A percentile compares a stretch with the other conserved stretches of the same genome.
Conservation (phyloP, 2,888 invertebrate species). For the Apotomis capreana region DNA sequence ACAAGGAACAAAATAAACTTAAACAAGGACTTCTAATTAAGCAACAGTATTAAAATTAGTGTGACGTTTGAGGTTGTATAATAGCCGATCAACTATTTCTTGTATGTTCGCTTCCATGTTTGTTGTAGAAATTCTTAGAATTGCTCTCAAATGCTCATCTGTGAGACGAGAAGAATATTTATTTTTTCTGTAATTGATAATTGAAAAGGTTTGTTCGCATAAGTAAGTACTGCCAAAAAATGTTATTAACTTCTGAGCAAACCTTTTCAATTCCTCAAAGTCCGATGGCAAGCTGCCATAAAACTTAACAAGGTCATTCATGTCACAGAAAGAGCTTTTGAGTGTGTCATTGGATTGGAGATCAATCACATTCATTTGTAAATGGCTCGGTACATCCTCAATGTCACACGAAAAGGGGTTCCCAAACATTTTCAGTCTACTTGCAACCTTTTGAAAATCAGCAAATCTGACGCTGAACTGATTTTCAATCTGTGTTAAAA, state of each 20-base stretch:
- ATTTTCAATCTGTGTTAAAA: background rate
- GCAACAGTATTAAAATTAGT: slow-evolving; percentile 8
- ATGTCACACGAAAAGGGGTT: too few species aligned
- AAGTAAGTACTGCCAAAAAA: slow-evolving; percentile 39
- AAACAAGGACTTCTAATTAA: background rate
- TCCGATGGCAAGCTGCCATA: slow-evolving; percentile 41
- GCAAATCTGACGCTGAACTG: too few species aligned
- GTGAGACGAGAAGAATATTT: slow-evolving; percentile 41
- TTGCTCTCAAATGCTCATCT: slow-evolving; percentile 43
- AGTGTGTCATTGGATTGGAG: slow-evolving; percentile 15
- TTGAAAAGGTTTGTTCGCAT: slow-evolving; percentile 36
- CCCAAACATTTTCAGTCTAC: too few species aligned
- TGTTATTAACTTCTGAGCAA: slow-evolving; percentile 37
- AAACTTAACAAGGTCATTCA: slow-evolving; percentile 29
- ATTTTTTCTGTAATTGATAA: slow-evolving; percentile 28
- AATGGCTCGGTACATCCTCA: too few species aligned
- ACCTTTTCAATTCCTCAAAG: slow-evolving; percentile 44
- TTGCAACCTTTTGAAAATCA: too few species aligned
- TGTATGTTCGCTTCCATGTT: slow-evolving; percentile 37
- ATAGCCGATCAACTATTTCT: slow-evolving; percentile 38
- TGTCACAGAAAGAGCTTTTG: background rate
- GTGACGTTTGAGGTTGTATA: slow-evolving; percentile 45
- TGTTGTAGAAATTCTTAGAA: slow-evolving; percentile 41
- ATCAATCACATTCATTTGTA: slow-evolving; percentile 29
- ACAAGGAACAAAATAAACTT: too few species aligned